Evolutionary conservation across 2,113 vertebrate genomes (phyloP), one percentile per base, ranked within the genome.

Genomic region (Sinocyclocheilus grahami): DNA sequence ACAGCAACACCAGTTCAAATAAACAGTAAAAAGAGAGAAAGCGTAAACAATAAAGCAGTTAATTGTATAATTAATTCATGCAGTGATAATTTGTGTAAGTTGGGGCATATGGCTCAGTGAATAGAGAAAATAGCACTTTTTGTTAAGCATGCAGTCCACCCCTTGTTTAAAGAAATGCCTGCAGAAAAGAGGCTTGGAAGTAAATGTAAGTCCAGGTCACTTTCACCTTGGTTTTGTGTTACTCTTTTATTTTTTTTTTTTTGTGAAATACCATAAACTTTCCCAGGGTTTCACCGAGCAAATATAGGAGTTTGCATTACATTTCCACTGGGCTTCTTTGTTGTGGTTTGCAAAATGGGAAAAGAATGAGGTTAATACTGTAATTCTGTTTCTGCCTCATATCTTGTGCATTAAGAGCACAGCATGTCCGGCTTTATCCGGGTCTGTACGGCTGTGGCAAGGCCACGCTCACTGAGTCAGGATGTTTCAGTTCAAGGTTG

Each of bases 311-410:
- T 71, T 67, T 71, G 27, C 37, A 55, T 83, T 55, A 69, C n/a
- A 71, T 71, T 71, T 83, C 63, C 48, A 55, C 27, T 33, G 42
- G 11, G 27, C 27, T 33, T 83, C 63, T 67, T 53, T 55, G 63
- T 53, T 51, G 81, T 71, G 63, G 65, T 67, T 83, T 83, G 62
- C 65, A 69, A 53, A 83, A 81, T 65, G 60, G 60, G 37, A 65
- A 81, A 65, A 65, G 39, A 81, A 83, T n/a, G 27, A 82, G 65
- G 81, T 71, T 71, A 71, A 69, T 27, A 55, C 46, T 37, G 81
- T 83, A 71, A 83, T 83, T 83, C 16, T 83, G 81, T 83, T 83
- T 83, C 63, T 83, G 42, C 46, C 20, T 81, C 79, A 69, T 83
- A 27, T 71, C 24, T 30, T 53, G 46, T 83, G 65, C 42, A 83